Conservation (phyloP, 2,113 vertebrate genomes). For the Leptosomus discolor region DNA sequence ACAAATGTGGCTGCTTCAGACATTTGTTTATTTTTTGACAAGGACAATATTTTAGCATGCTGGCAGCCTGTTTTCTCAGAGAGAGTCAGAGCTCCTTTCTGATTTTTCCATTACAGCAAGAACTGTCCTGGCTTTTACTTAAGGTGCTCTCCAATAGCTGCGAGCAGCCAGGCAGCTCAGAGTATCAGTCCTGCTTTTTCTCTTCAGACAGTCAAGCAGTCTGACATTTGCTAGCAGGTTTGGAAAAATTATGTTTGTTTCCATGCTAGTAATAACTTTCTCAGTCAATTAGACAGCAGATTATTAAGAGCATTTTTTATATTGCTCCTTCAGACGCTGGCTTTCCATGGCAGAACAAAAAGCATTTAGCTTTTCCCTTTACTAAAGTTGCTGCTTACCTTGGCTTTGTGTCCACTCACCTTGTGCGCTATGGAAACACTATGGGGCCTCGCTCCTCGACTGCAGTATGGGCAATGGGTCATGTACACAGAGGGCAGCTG, state of each 20-base stretch:
- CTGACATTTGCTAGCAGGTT: background rate
- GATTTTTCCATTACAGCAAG: slow-evolving; percentile 25
- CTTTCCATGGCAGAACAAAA: background rate
- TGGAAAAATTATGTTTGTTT: background rate
- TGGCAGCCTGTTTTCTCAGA: background rate
- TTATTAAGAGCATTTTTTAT: background rate
- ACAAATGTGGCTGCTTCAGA: background rate
- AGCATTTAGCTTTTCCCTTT: background rate
- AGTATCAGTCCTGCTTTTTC: background rate
- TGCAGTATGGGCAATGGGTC: background rate
- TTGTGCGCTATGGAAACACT: background rate
- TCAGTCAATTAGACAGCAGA: background rate
- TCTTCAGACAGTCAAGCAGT: background rate
- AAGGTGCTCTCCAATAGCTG: background rate
- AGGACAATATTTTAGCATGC: background rate
- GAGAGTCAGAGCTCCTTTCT: background rate
- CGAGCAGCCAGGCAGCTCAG: background rate
- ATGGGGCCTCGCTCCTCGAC: background rate
- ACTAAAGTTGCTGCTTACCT: background rate
- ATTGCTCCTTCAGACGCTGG: background rate
- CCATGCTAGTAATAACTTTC: background rate
- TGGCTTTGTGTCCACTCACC: background rate
- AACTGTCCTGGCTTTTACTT: background rate
- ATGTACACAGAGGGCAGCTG: background rate
- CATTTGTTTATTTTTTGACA: background rate